Conservation (phyloP, 2,113 vertebrate species). For the Carollia perspicillata region DNA sequence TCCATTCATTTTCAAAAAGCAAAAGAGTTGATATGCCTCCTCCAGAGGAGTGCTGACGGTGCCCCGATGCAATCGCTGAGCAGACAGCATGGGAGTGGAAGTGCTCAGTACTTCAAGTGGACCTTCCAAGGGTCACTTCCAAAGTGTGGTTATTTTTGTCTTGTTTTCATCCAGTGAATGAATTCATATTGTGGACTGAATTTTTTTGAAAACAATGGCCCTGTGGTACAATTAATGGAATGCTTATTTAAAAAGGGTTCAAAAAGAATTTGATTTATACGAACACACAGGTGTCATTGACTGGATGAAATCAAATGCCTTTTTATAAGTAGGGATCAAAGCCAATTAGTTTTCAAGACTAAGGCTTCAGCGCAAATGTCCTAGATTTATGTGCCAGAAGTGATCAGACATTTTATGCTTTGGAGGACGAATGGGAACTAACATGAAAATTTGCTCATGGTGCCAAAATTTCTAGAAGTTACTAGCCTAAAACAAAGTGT, state of each 20-base stretch:
- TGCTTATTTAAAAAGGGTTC: neutral
- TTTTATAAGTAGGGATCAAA: neutral
- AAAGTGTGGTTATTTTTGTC: slow-evolving; percentile 32
- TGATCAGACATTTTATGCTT: neutral
- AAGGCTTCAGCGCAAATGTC: neutral
- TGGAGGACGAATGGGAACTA: neutral
- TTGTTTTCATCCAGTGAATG: neutral
- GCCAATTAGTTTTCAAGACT: neutral
- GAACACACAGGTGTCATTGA: neutral
- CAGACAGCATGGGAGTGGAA: neutral
- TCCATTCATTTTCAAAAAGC: neutral
- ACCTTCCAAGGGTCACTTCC: neutral
- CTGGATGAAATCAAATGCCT: neutral
- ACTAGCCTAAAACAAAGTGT: neutral
- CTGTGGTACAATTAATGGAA: neutral
- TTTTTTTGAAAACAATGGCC: neutral
- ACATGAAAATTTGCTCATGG: neutral
- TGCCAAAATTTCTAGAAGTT: neutral
- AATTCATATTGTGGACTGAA: neutral
- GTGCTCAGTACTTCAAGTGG: neutral
- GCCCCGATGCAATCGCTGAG: neutral
- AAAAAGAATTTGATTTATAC: neutral
- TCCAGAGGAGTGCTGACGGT: neutral
- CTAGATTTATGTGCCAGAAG: slow-evolving; percentile 3
- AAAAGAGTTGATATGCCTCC: neutral